A percentile compares a stretch with the other conserved stretches of the same genome.
Conservation (phyloP, 2,888 invertebrate species). For the Hetaerina titia region DNA sequence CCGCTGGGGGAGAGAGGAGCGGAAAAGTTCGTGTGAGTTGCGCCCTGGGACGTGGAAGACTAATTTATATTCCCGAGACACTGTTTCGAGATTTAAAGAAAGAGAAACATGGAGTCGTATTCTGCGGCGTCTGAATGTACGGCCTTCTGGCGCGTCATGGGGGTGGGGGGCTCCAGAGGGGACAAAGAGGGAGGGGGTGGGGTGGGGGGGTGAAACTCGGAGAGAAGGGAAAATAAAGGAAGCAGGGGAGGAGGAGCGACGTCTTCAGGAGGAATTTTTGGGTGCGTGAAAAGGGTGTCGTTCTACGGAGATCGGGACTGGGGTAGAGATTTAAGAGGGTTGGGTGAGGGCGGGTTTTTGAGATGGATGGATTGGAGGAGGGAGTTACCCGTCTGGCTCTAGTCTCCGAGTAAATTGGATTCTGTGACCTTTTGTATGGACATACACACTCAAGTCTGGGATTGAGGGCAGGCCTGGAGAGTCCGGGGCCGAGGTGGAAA, state of each 20-base stretch:
- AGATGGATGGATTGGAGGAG: background rate
- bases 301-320: background rate
- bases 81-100: conserved; percentile 33
- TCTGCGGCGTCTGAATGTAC: conserved; percentile 42
- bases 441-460: background rate
- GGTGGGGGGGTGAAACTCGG: too few relatives aligned
- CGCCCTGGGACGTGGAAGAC: background rate
- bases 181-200: background rate
- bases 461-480: background rate
- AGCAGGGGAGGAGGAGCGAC: background rate
- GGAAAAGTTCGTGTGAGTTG: background rate
- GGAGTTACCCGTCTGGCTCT: background rate
- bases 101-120: conserved; percentile 42
- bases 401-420: conserved; percentile 45
- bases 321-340: background rate
- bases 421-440: conserved; percentile 39
- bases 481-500: background rate
- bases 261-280: too few relatives aligned
- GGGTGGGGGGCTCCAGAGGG: background rate
- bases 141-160: background rate
- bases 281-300: background rate
- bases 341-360: background rate
- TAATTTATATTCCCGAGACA: conserved; percentile 46
- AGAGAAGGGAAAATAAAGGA: background rate
- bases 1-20: background rate